Conservation (phyloP, 2,797 vertebrate species). For the Hybognathus amarus region DNA sequence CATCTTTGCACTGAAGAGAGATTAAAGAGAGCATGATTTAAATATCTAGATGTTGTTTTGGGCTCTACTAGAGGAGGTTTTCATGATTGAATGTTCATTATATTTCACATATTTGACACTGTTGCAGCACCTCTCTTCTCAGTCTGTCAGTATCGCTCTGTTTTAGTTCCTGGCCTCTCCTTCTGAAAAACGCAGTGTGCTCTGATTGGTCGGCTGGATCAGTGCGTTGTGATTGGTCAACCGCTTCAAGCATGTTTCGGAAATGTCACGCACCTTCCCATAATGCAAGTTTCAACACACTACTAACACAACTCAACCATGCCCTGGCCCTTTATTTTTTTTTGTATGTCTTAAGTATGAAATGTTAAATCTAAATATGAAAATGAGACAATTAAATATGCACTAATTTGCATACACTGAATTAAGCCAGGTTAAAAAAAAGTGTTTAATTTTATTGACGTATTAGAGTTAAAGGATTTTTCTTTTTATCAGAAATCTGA, state of each 20-base stretch:
- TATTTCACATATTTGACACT: neutral
- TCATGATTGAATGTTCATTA: neutral
- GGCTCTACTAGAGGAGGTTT: neutral
- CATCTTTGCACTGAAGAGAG: conserved; percentile 55
- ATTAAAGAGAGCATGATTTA: neutral
- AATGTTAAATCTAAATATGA: neutral
- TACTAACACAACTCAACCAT: no score
- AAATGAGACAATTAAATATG: neutral
- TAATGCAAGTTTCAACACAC: no score
- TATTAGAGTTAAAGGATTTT: neutral
- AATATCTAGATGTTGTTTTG: neutral
- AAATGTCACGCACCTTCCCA: no score
- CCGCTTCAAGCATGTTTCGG: no score
- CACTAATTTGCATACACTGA: neutral
- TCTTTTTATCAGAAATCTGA: neutral
- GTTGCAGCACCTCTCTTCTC: neutral
- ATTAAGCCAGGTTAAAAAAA: neutral
- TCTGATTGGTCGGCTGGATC: neutral
- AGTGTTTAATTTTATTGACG: no score
- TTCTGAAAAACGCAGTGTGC: neutral
- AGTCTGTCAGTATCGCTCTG: neutral
- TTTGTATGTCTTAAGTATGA: no score
- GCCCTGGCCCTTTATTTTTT: no score
- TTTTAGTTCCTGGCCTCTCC: neutral
- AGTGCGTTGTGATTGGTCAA: no score